These are phyloP conservation scores for Marcusenius ussheri DNA, from an alignment of 2,113 vertebrate species.

Conservation along the genomic window DNA sequence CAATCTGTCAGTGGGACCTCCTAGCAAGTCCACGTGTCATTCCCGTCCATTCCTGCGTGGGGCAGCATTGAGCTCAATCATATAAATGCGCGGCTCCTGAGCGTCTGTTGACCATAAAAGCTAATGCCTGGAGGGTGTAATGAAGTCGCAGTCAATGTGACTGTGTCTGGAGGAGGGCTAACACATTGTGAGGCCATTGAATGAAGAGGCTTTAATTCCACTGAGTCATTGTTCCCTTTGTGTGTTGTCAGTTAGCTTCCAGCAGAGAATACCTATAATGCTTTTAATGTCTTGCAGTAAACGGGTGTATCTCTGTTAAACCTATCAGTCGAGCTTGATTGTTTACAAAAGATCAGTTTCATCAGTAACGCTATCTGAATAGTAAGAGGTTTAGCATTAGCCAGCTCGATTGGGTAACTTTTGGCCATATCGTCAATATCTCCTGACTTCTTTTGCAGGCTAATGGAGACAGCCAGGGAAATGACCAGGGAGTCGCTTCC, in stretches of 20 bases:
- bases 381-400: neutral
- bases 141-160: neutral
- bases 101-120: neutral
- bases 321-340: neutral
- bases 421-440: neutral
- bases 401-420: neutral
- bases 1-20: neutral
- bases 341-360: neutral
- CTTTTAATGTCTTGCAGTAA: neutral
- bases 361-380: neutral
- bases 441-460: constrained; percentile 51
- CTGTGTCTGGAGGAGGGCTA: neutral
- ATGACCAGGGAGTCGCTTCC: constrained; percentile 93
- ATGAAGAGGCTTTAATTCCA: neutral
- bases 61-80: neutral
- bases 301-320: neutral
- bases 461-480: constrained; percentile 94
- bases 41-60: neutral
- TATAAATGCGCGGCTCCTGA: neutral
- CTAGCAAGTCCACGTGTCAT: neutral
- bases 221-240: neutral
- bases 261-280: neutral
- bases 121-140: neutral
- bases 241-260: neutral
- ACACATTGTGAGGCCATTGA: neutral